Evolutionary conservation across 1,140 invertebrate genomes (phyloP).

Genomic region (Oryzaephilus surinamensis): DNA sequence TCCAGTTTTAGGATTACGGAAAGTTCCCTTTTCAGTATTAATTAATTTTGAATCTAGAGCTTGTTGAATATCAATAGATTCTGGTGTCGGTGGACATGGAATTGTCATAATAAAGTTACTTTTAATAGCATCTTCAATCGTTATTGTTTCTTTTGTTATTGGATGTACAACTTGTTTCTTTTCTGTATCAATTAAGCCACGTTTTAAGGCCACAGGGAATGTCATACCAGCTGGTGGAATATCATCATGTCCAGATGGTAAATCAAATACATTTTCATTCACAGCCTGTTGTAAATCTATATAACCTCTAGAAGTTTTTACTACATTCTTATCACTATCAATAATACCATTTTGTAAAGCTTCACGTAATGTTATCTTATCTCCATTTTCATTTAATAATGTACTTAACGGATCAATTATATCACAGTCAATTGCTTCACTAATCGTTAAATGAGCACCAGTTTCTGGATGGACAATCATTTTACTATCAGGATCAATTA

Average conservation of each 20-base stretch:
- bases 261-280: slow-evolving; percentile 50
- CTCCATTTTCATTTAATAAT: slow-evolving; percentile 46
- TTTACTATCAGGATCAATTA: slow-evolving; percentile 64
- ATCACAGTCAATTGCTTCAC: slow-evolving; percentile 77
- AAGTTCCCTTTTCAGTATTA: slow-evolving; percentile 56
- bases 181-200: slow-evolving; percentile 62
- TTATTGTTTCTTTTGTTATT: slow-evolving; percentile 57
- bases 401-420: slow-evolving; percentile 69
- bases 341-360: slow-evolving; percentile 70
- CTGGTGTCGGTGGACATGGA: slow-evolving; percentile 54
- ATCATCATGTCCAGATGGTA: slow-evolving; percentile 20
- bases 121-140: slow-evolving; percentile 65
- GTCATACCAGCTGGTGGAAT: slow-evolving; percentile 61
- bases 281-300: slow-evolving; percentile 65
- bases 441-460: slow-evolving; percentile 58
- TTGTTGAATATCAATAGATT: slow-evolving; percentile 53
- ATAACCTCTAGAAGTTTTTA: slow-evolving; percentile 51
- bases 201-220: slow-evolving; percentile 68
- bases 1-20: slow-evolving; percentile 56
- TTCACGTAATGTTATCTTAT: slow-evolving; percentile 60
- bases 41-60: slow-evolving; percentile 62
- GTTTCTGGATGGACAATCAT: slow-evolving; percentile 87
- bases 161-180: slow-evolving; percentile 65
- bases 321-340: slow-evolving; percentile 57
- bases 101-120: slow-evolving; percentile 73